Conservation (phyloP, 2,888 invertebrate species). For the Aplocera efformata region DNA sequence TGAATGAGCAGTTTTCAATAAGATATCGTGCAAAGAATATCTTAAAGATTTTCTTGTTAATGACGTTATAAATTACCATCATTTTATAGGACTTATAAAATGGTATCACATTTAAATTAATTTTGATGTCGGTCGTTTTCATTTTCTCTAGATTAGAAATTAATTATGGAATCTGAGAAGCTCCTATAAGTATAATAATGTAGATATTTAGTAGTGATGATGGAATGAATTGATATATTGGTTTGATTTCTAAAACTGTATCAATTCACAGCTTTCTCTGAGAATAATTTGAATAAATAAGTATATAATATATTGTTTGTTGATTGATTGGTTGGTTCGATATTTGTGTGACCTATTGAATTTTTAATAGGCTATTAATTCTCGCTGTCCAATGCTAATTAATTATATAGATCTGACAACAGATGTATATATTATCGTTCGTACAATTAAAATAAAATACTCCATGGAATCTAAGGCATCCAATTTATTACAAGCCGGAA, state of each 20-base stretch:
- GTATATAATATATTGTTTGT: constrained; percentile 19
- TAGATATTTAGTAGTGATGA: constrained; percentile 3
- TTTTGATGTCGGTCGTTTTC: constrained; percentile 11
- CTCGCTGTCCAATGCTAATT: constrained; percentile 4
- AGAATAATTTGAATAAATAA: constrained; percentile 20
- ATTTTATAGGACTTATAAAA: constrained; percentile 3
- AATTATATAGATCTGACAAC: constrained; percentile 1
- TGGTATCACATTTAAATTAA: constrained; percentile 7
- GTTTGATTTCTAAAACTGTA: constrained; percentile 18
- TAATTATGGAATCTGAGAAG: constrained; percentile 5
- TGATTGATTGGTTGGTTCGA: constrained; percentile 16
- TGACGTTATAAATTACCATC: constrained; percentile 8
- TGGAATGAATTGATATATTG: constrained; percentile 14
- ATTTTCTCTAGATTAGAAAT: constrained; percentile 5
- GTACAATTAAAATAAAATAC: constrained; percentile 12
- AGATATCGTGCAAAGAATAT: no score
- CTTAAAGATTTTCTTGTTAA: constrained; percentile 9
- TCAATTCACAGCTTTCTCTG: constrained; percentile 20
- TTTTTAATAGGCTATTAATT: constrained; percentile 15
- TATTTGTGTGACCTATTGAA: constrained; percentile 17
- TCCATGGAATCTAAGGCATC: background rate
- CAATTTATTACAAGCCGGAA: no score
- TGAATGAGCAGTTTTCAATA: no score
- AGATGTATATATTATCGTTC: background rate
- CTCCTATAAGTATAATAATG: constrained; percentile 1